Conservation (phyloP, 2,888 invertebrate genomes). For the Hypselothyrea guttata region DNA sequence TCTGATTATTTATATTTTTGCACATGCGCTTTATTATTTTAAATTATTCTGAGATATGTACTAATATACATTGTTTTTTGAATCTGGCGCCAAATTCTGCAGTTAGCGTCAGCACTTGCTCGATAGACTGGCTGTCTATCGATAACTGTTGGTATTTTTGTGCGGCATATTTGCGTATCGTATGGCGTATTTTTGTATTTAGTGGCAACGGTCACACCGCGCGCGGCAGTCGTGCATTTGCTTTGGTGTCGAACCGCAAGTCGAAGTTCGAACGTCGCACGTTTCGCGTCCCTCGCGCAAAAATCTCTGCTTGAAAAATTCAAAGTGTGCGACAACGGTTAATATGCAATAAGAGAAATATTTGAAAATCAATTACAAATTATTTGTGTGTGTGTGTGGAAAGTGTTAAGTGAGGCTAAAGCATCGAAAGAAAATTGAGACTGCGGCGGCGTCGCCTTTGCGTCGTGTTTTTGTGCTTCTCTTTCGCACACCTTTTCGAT, state of each 20-base stretch:
- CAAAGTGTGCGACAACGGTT: conserved; percentile 26
- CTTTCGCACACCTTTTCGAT: conserved; percentile 40
- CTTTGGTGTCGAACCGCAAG: conserved; percentile 38
- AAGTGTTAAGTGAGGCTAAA: conserved; percentile 48
- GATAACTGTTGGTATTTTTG: too few species aligned
- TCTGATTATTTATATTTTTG: too few species aligned
- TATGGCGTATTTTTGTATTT: too few species aligned
- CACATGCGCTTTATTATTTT: too few species aligned
- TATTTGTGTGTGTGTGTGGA: conserved; percentile 8
- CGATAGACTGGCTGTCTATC: too few species aligned
- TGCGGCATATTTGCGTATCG: too few species aligned
- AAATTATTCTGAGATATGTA: too few species aligned
- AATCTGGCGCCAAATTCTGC: too few species aligned
- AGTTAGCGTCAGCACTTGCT: too few species aligned
- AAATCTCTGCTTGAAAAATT: conserved; percentile 29
- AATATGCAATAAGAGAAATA: conserved; percentile 31
- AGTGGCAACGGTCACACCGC: conserved; percentile 32
- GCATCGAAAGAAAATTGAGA: conserved; percentile 53
- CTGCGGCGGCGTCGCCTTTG: conserved; percentile 56
- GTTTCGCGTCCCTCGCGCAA: conserved; percentile 43
- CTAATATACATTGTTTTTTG: too few species aligned
- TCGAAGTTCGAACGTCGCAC: conserved; percentile 29
- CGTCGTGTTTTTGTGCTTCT: conserved; percentile 37
- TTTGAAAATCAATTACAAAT: neutral
- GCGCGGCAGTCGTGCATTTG: conserved; percentile 43